phyloP scores from a whole-genome alignment of 2,888 invertebrate species.

The Meiosimyza decipiens region DNA sequence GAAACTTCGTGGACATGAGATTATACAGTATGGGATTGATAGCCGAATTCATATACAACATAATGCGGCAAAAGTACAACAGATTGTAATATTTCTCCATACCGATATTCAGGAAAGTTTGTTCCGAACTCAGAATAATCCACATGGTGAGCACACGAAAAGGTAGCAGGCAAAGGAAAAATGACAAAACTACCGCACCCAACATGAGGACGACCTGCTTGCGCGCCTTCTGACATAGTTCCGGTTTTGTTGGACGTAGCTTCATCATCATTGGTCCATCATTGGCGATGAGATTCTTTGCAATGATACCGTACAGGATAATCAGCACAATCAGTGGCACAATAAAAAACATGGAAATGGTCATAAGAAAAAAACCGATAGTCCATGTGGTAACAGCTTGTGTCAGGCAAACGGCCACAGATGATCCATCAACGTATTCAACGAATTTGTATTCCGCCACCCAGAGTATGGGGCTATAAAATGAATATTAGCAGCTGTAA shows the following conservation, averaged over 20 bases:
- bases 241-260: conserved; percentile 77
- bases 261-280: conserved; percentile 74
- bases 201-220: conserved; percentile 89
- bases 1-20: conserved; percentile 90
- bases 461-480: conserved; percentile 81
- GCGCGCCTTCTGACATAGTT: conserved; percentile 79
- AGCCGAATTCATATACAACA: conserved; percentile 90
- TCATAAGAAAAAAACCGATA: conserved; percentile 81
- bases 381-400: conserved; percentile 82
- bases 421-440: conserved; percentile 77
- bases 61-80: conserved; percentile 84
- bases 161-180: conserved; percentile 89
- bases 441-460: conserved; percentile 79
- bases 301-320: conserved; percentile 84
- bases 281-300: conserved; percentile 80
- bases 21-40: conserved; percentile 93
- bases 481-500: conserved; percentile 59
- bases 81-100: conserved; percentile 84
- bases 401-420: conserved; percentile 82
- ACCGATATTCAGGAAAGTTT: conserved; percentile 76
- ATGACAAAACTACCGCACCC: conserved; percentile 86
- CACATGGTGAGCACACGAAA: conserved; percentile 85
- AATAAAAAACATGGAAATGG: conserved; percentile 83
- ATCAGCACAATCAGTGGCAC: conserved; percentile 83
- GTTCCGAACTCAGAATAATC: conserved; percentile 81